Percentiles rank a stretch among this genome's conserved stretches.
These are phyloP conservation scores for Catharus bicknelli DNA, from an alignment of 2,113 vertebrate species.

Conservation along the genomic window DNA sequence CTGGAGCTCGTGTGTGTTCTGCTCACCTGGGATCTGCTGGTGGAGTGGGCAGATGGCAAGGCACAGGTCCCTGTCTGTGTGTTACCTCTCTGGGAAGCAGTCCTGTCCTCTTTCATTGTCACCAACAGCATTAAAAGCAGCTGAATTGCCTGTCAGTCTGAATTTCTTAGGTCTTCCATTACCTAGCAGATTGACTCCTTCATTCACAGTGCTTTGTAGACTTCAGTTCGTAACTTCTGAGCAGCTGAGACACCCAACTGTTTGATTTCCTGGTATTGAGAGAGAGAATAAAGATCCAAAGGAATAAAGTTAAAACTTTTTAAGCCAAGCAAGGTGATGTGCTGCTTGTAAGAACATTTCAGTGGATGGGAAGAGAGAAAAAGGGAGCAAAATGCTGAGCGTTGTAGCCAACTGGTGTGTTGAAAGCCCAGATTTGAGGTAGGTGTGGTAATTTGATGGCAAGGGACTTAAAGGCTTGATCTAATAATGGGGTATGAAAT, in stretches of 20 bases:
- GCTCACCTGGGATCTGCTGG: not conserved
- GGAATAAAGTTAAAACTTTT: not conserved
- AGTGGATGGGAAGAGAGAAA: not conserved
- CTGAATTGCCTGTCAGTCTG: not conserved
- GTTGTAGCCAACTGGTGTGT: accelerated
- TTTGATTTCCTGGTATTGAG: not conserved
- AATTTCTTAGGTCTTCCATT: not conserved
- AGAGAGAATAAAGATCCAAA: not conserved
- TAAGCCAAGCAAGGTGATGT: not conserved
- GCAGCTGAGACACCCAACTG: not conserved
- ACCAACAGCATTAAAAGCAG: not conserved
- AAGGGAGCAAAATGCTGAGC: not conserved
- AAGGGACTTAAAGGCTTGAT: not conserved
- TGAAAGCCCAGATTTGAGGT: not conserved
- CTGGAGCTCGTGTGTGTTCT: not conserved
- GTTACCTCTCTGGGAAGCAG: not conserved
- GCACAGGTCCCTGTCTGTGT: not conserved
- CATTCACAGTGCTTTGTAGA: not conserved
- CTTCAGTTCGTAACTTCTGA: not conserved
- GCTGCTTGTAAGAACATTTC: not conserved
- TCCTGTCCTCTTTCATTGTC: not conserved
- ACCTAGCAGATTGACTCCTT: not conserved
- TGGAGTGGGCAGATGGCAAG: not conserved
- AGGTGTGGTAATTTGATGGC: not conserved
- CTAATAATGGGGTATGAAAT: not conserved